Percentiles rank a stretch among this genome's conserved stretches.
phyloP scores from a whole-genome alignment of 2,797 vertebrate genomes.

The Sus cebifrons region DNA sequence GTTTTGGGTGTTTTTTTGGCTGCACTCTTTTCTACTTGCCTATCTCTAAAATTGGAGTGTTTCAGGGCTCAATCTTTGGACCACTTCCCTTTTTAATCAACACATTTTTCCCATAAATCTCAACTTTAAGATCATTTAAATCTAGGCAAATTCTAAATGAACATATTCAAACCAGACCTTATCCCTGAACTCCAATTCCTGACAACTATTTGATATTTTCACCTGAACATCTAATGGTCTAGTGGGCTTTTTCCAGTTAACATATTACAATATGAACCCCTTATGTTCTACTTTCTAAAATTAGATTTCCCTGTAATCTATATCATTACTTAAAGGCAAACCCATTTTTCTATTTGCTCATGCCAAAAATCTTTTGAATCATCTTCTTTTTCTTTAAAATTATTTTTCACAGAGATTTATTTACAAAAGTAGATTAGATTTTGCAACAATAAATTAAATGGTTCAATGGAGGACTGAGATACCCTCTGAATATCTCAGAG shows the following conservation, averaged over 20 bases:
- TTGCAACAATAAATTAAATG: conserved; percentile 36
- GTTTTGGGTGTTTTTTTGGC: background rate
- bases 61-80: background rate
- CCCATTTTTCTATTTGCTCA: background rate
- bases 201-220: background rate
- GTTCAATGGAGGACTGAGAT: background rate
- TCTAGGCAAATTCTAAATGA: background rate
- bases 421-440: background rate
- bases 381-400: background rate
- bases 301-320: background rate
- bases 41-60: background rate
- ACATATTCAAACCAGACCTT: background rate
- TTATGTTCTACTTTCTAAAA: background rate
- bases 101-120: background rate
- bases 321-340: background rate
- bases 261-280: background rate
- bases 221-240: background rate
- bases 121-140: background rate
- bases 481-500: background rate
- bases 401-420: conserved; percentile 27
- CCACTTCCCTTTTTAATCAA: background rate
- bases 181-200: background rate
- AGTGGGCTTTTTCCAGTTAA: background rate
- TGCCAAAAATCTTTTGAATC: conserved; percentile 14
- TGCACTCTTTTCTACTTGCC: background rate